Evolutionary conservation across 2,797 vertebrate genomes (phyloP).

Genomic region (Anguilla obscura): DNA sequence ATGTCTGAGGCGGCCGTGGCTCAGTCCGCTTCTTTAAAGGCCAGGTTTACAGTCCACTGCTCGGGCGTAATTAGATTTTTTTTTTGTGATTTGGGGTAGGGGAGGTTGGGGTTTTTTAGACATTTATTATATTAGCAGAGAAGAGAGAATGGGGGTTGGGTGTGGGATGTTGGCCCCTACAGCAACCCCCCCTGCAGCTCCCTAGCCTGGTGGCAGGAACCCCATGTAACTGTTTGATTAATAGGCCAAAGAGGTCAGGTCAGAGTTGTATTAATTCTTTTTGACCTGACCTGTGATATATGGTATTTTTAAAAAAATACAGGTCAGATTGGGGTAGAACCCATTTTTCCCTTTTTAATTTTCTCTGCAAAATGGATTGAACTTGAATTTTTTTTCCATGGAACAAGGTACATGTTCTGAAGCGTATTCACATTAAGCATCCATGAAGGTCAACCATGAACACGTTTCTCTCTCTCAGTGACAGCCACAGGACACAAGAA

Average conservation of each 20-base stretch:
- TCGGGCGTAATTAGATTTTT: slow-evolving; percentile 54
- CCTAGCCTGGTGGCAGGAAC: slow-evolving; percentile 10
- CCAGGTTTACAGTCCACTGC: slow-evolving; percentile 62
- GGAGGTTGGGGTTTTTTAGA: slow-evolving; percentile 31
- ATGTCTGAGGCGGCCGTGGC: slow-evolving; percentile 46
- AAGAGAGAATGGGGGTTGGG: slow-evolving; percentile 21
- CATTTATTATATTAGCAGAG: slow-evolving; percentile 30
- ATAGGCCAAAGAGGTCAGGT: slow-evolving; percentile 39
- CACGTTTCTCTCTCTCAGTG: background rate
- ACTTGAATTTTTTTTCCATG: background rate
- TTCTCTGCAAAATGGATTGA: slow-evolving; percentile 21
- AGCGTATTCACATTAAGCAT: background rate
- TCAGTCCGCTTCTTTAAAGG: slow-evolving; percentile 52
- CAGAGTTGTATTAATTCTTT: slow-evolving; percentile 38
- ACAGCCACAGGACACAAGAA: background rate
- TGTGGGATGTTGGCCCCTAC: background rate
- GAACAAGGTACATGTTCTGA: background rate
- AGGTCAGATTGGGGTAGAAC: background rate
- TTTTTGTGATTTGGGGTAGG: slow-evolving; percentile 23
- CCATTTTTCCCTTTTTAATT: slow-evolving; percentile 20
- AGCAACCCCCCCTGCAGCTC: slow-evolving; percentile 11
- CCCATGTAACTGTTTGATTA: slow-evolving; percentile 36
- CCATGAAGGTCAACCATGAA: slow-evolving; percentile 22
- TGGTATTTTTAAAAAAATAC: slow-evolving; percentile 14
- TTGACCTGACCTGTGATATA: slow-evolving; percentile 31